These are phyloP conservation scores for Allophyes oxyacanthae DNA, from an alignment of 2,888 invertebrate genomes.

Conservation along the genomic window DNA sequence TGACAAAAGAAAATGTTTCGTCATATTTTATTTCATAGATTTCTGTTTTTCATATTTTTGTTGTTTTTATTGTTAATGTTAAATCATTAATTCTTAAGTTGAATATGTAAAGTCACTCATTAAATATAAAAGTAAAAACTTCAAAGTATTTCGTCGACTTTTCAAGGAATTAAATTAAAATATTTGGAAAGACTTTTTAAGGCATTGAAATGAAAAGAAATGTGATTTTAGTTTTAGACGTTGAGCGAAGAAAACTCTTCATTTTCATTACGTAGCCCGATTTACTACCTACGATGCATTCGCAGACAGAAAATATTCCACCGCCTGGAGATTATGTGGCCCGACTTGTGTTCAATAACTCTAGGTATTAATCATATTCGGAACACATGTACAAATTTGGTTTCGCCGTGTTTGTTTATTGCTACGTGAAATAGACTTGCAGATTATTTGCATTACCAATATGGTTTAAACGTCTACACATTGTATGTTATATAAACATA, in stretches of 20 bases:
- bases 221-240: background rate
- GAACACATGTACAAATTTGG: conserved; percentile 67
- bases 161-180: too few species aligned
- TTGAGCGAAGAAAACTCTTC: background rate
- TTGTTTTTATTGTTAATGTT: too few species aligned
- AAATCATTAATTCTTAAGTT: too few species aligned
- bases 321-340: conserved; percentile 34
- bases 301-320: conserved; percentile 26
- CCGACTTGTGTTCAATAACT: conserved; percentile 36
- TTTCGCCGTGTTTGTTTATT: conserved; percentile 56
- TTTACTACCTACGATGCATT: conserved; percentile 14
- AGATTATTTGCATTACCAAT: conserved; percentile 56
- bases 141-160: too few species aligned
- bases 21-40: too few species aligned
- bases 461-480: conserved; percentile 28
- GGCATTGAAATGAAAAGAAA: too few species aligned
- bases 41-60: too few species aligned
- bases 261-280: conserved; percentile 6
- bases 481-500: conserved; percentile 50
- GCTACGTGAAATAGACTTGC: conserved; percentile 50
- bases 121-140: too few species aligned
- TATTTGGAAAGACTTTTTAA: too few species aligned
- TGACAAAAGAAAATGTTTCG: background rate
- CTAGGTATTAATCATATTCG: conserved; percentile 44
- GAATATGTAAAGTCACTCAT: too few species aligned